Percentiles rank a stretch among this genome's conserved stretches.
Conservation (phyloP, 2,113 vertebrate species). For the Periophthalmodon schlosseri region DNA sequence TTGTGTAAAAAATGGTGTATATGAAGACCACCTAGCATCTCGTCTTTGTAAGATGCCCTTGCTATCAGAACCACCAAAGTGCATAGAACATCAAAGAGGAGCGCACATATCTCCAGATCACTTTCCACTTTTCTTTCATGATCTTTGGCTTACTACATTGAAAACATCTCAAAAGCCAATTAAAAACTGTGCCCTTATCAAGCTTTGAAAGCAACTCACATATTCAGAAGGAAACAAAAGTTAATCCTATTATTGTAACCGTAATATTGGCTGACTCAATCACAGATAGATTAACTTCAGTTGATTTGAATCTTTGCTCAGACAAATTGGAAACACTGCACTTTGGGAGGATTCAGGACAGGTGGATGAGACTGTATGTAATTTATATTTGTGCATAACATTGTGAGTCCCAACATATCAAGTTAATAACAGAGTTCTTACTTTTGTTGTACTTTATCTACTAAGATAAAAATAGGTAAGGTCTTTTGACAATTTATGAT, state of each 20-base stretch:
- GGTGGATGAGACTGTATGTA: slow-evolving; percentile 6
- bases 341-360: slow-evolving; percentile 23
- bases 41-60: not conserved
- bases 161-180: slow-evolving; percentile 51
- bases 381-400: not conserved
- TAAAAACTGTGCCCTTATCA: slow-evolving; percentile 50
- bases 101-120: slow-evolving; percentile 34
- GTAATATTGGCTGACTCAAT: slow-evolving; percentile 53
- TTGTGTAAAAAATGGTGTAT: slow-evolving; percentile 17
- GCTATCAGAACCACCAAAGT: slow-evolving; percentile 30
- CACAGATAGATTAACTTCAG: slow-evolving; percentile 50
- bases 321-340: slow-evolving; percentile 24
- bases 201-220: slow-evolving; percentile 46
- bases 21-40: slow-evolving; percentile 1
- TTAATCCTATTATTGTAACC: slow-evolving; percentile 64
- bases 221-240: slow-evolving; percentile 60
- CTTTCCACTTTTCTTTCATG: slow-evolving; percentile 54
- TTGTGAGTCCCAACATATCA: not conserved
- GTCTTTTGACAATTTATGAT: too few relatives aligned
- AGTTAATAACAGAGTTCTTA: too few relatives aligned
- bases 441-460: not conserved
- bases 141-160: slow-evolving; percentile 41
- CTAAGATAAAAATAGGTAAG: too few relatives aligned
- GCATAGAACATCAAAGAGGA: slow-evolving; percentile 48
- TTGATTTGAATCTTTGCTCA: slow-evolving; percentile 47